Base-by-base conservation (phyloP, 2,888 invertebrate species). In the Linhomoeus sp. region DNA sequence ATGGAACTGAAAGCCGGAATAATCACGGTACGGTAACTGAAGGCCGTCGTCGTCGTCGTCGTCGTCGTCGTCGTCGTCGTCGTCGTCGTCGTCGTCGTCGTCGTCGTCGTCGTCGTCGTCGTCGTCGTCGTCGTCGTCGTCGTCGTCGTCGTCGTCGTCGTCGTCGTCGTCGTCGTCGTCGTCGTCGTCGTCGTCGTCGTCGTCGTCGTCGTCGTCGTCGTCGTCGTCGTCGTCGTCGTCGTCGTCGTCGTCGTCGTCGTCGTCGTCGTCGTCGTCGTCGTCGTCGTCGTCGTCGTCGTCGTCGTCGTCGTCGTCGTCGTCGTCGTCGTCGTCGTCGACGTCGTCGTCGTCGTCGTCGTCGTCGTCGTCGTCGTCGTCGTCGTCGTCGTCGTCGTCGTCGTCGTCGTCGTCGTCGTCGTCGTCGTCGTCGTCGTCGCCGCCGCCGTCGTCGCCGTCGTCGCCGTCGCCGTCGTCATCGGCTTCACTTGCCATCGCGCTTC, bases 1-100 rank as follows among this genome's bases (percentile, higher is more conserved):
- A n/a, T n/a, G n/a, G n/a, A n/a, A n/a, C n/a, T n/a, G n/a, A n/a
- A n/a, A n/a, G n/a, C n/a, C n/a, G n/a, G n/a, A n/a, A n/a, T n/a
- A n/a, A n/a, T n/a, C n/a, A n/a, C n/a, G n/a, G n/a, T n/a, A n/a
- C n/a, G n/a, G n/a, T n/a, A n/a, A n/a, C n/a, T n/a, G n/a, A n/a
- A n/a, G n/a, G 33, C 15, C 15, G 15, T 33, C 33, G 33, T 72
- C 49, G 75, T 77, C 26, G 73, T 73, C 19, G 79, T 33, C 33
- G 33, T 33, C 33, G 33, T 33, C 15, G 15, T 33, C 33, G 33
- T 33, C 15, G 33, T 33, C 15, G 33, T 33, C 15, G 33, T 33
- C 33, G 33, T 33, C 33, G 33, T 33, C 33, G 33, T 33, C 15
- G 15, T 33, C 33, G 33, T 33, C 15, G 33, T 33, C 15, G 33